Evolutionary conservation across 2,797 vertebrate genomes (phyloP), one percentile per base, ranked within the genome.

Genomic region (Poeciliopsis gracilis): DNA sequence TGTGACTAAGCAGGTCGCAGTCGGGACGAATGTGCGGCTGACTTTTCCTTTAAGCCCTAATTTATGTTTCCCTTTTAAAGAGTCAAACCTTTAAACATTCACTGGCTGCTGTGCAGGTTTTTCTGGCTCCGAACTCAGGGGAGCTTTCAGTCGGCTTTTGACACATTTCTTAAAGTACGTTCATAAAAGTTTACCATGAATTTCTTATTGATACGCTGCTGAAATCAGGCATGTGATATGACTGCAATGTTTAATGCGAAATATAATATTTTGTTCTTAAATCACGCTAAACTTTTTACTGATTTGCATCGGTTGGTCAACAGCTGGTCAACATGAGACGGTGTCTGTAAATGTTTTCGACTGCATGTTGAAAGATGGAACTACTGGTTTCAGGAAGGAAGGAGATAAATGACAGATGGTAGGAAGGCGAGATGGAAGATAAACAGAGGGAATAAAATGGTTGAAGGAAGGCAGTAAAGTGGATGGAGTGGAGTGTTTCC

Each of bases 1-100:
- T 67, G 10, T 71, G 77, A 57, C 49, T 9, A 53, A 73, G 28
- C 33, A 49, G 53, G 77, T 66, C 70, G 51, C 28, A 33, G 72
- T 75, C 23, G 51, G 47, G 30, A 63, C 5, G 3, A 12, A 43
- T 75, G 73, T 38, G 49, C 73, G 8, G n/a, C 30, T 45, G 36
- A 41, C 46, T 67, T 47, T 41, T 16, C 33, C 79, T 84, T n/a
- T 10, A 8, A 47, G 46, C 28, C 36, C 70, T 30, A 47, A 72
- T 72, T 72, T 49, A 51, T 72, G 20, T 49, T 49, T 49, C 72
- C 2, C 23, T 53, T 59, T 69, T n/a, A 69, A 45, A 45, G 38
- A 13, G 38, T 12, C 23, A 45, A 69, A 43, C 11, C 12, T n/a
- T 43, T 28, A 69, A 69, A 69, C 36, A 69, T 43, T 69, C 23